These are phyloP conservation scores for Oreotrochilus melanogaster DNA, from an alignment of 2,113 vertebrate genomes.

Conservation along the genomic window DNA sequence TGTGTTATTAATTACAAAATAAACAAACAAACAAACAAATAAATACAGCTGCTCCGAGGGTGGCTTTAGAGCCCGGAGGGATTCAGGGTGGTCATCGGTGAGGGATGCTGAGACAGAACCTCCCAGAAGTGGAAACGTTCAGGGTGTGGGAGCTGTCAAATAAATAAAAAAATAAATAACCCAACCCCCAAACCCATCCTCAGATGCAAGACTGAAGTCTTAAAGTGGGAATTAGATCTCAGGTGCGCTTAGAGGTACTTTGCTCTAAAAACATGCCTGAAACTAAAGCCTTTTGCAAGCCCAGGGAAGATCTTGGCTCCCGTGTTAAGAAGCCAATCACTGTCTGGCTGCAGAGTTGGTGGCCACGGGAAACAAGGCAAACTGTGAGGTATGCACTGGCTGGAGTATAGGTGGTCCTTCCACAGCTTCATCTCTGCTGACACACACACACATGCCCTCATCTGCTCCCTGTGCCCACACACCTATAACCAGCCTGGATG, in stretches of 20 bases:
- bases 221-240: neutral
- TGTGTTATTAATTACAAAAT: neutral
- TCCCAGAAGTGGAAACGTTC: neutral
- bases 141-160: neutral
- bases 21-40: no score
- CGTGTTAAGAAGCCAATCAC: fast-evolving
- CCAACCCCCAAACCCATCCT: neutral
- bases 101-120: neutral
- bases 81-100: neutral
- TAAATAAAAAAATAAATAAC: no score
- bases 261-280: neutral
- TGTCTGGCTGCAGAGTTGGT: neutral
- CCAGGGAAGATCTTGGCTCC: neutral
- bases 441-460: neutral
- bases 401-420: neutral
- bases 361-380: neutral
- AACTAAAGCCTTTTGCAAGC: neutral
- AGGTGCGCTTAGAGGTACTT: neutral
- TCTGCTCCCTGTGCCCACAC: neutral
- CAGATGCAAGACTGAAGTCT: neutral
- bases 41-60: fast-evolving
- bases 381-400: neutral
- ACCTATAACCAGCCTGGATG: neutral
- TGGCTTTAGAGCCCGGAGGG: neutral
- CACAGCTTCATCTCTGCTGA: neutral